A percentile compares a stretch with the other conserved stretches of the same genome.
These are phyloP conservation scores for Hipposideros armiger DNA, from an alignment of 2,113 vertebrate genomes.

Conservation along the genomic window DNA sequence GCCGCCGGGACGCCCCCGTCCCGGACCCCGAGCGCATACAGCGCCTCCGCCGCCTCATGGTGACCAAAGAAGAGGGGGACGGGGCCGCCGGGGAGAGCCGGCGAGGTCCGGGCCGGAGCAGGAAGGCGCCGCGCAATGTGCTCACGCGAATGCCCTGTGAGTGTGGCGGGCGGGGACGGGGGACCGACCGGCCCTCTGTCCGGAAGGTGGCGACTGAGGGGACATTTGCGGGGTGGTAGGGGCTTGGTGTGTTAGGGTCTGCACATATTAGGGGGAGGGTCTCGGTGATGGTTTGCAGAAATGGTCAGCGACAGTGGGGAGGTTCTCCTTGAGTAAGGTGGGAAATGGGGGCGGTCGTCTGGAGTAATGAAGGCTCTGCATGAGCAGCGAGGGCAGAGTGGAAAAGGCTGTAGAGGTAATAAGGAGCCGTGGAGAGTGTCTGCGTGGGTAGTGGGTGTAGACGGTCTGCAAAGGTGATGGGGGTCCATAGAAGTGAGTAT, in stretches of 20 bases:
- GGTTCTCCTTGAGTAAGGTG: no score
- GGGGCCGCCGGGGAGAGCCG: slow-evolving; percentile 71
- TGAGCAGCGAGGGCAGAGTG: rapidly evolving
- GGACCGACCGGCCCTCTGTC: neutral
- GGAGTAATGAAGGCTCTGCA: rapidly evolving
- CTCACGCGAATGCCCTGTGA: slow-evolving; percentile 96
- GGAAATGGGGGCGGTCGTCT: neutral
- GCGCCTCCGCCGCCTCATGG: slow-evolving; percentile 94
- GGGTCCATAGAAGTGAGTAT: neutral
- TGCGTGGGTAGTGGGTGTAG: neutral
- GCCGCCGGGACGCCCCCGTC: slow-evolving; percentile 91
- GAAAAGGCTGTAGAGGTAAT: neutral
- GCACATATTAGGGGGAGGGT: neutral
- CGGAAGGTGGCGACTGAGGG: neutral
- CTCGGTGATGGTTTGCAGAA: neutral
- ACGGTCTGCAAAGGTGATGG: neutral
- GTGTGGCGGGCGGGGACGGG: slow-evolving; percentile 7
- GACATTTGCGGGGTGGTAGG: neutral
- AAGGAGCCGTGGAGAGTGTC: neutral
- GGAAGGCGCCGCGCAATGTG: slow-evolving; percentile 92
- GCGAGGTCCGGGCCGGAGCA: slow-evolving; percentile 79
- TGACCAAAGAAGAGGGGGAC: slow-evolving; percentile 86
- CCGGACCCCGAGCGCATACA: slow-evolving; percentile 87
- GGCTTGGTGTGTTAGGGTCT: neutral
- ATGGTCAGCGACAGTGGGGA: rapidly evolving